Conservation (phyloP, 1,140 invertebrate species). For the Sinella curviseta region DNA sequence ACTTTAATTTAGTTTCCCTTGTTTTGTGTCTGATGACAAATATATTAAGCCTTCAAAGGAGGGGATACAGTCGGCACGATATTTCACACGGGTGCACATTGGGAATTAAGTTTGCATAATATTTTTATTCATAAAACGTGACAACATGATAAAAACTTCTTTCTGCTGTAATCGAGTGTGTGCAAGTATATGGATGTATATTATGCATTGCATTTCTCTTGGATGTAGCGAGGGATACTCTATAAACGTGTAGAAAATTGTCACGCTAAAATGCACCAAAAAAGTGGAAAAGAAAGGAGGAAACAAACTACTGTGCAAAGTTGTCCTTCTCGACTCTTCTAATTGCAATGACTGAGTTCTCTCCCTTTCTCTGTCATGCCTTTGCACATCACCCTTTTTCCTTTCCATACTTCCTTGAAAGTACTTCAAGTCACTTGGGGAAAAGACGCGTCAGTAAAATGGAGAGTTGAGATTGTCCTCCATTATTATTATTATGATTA, state of each 20-base stretch:
- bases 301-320: background rate
- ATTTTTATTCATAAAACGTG: too few relatives aligned
- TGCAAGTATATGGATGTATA: too few relatives aligned
- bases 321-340: background rate
- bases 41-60: too few relatives aligned
- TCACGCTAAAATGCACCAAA: background rate
- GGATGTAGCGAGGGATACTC: too few relatives aligned
- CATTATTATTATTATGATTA: conserved; percentile 18
- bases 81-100: too few relatives aligned
- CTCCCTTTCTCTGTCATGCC: background rate
- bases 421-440: background rate
- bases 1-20: too few relatives aligned
- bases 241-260: background rate
- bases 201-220: background rate
- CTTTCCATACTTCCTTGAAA: background rate
- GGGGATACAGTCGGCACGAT: too few relatives aligned
- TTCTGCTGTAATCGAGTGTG: too few relatives aligned
- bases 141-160: too few relatives aligned
- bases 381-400: background rate
- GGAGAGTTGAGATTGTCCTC: conserved; percentile 2
- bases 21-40: too few relatives aligned
- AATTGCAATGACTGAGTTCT: background rate
- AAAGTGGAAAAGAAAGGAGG: background rate
- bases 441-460: conserved; percentile 2
- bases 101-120: too few relatives aligned